phyloP scores from a whole-genome alignment of 1,140 invertebrate species.

The Doryteuthis pealeii region DNA sequence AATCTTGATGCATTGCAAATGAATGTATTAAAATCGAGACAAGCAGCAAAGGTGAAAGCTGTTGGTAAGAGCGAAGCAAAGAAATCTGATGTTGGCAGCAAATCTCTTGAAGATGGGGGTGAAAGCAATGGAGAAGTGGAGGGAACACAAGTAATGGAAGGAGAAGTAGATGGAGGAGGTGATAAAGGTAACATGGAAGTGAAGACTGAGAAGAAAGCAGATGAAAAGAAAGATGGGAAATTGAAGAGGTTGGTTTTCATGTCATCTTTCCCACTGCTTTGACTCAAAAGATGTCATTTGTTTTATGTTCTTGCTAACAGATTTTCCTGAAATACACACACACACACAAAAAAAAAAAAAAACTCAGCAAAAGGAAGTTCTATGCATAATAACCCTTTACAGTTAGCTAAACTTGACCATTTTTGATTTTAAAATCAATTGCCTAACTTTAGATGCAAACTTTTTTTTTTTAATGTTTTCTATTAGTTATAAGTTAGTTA shows the following conservation, averaged over 20 bases:
- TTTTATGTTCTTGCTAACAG: neutral
- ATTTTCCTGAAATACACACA: neutral
- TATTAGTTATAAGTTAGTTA: too few species aligned
- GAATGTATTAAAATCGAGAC: neutral
- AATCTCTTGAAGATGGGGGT: neutral
- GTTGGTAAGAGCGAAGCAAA: neutral
- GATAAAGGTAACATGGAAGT: neutral
- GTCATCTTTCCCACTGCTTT: conserved; percentile 16
- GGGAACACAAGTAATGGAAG: too few species aligned
- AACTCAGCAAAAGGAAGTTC: too few species aligned
- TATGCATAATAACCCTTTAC: too few species aligned
- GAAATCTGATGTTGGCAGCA: neutral
- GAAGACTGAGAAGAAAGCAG: conserved; percentile 9
- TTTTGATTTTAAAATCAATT: too few species aligned
- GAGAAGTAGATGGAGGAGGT: neutral
- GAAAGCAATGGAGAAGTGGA: neutral
- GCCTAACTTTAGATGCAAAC: too few species aligned
- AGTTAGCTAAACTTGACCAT: too few species aligned
- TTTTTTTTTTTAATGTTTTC: too few species aligned
- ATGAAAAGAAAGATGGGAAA: conserved; percentile 15
- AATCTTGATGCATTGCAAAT: neutral
- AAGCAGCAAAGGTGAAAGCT: neutral
- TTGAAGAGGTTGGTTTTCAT: conserved; percentile 16
- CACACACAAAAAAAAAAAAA: too few species aligned
- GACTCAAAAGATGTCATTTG: conserved; percentile 8